Evolutionary conservation across 2,113 vertebrate species (phyloP), one percentile per base, ranked within the genome.

Genomic region (Eurystomus gularis): DNA sequence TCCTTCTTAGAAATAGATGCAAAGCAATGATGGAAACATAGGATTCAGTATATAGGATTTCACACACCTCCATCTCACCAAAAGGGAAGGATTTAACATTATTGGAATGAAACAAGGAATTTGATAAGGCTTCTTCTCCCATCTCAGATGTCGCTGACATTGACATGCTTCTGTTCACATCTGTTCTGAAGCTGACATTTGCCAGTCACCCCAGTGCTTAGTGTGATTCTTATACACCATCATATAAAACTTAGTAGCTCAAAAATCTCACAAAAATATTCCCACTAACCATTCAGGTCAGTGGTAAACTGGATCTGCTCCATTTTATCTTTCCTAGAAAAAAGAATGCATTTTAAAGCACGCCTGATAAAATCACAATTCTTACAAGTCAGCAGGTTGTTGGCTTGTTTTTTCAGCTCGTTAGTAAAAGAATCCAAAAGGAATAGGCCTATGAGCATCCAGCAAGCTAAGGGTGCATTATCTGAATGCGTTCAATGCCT

Each of bases 221-320:
- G 23, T 11, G 16, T 55, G 51, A 93, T 52, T 77, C 60, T 92
- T 78, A 78, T 46, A 80, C 11, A 49, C 12, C 25, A 23, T 14
- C 72, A 68, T 58, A 69, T 17, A 69, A 85, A 91, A 35, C 61
- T 61, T n/a, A 17, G 24, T 75, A 77, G 23, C 17, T 90, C 23
- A 79, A 44, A 78, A 82, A 95, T 70, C 35, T 82, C 52, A 72
- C 28, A 51, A 40, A 90, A 85, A 64, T 81, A 90, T 75, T 75
- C 23, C 31, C 35, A 49, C 21, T 82, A 62, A 64, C 20, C n/a
- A 64, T 35, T 78, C 33, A 64, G 7, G 10, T 71, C 51, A 95
- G 42, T 69, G 18, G 20, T n/a, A 83, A 90, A 88, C 9, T 37
- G 26, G 8, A 75, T 78, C 21, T 24, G 33, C 13, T 31, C 9